Conservation (phyloP, 2,888 invertebrate genomes). For the Sphaeridia pumilis region DNA sequence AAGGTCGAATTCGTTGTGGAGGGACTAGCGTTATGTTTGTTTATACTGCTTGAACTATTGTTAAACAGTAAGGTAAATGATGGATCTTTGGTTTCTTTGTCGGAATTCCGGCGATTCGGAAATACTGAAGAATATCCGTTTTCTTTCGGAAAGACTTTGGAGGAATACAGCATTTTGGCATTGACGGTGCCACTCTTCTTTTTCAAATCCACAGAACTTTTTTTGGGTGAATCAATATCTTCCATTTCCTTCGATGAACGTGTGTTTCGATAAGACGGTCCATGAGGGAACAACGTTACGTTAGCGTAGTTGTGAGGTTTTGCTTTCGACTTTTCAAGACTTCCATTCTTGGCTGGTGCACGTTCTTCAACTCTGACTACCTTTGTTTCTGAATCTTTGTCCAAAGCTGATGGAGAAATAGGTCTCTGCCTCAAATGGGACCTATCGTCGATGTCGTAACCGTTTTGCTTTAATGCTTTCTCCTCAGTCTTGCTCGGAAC, state of each 20-base stretch:
- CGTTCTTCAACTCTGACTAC: too few relatives aligned
- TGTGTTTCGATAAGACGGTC: background rate
- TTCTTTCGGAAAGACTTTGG: constrained; percentile 29
- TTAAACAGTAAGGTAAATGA: background rate
- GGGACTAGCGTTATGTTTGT: background rate
- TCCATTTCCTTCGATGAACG: constrained; percentile 26
- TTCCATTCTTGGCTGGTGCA: background rate
- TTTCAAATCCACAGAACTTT: constrained; percentile 15
- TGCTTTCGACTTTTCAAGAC: background rate
- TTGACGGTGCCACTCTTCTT: constrained; percentile 33
- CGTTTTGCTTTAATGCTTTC: too few relatives aligned
- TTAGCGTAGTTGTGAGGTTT: constrained; percentile 17
- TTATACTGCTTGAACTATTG: constrained; percentile 17
- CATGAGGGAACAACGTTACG: constrained; percentile 1
- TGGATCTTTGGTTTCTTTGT: background rate
- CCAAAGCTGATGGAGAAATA: background rate
- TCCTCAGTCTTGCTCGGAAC: too few relatives aligned
- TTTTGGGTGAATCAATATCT: constrained; percentile 11
- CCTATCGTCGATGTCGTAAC: constrained; percentile 14
- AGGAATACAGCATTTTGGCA: constrained; percentile 19
- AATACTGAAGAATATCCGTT: constrained; percentile 34
- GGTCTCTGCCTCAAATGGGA: constrained; percentile 12
- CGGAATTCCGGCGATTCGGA: constrained; percentile 18
- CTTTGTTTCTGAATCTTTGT: background rate
- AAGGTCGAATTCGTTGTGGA: background rate